Conservation (phyloP, 2,888 invertebrate species). For the Neelides folsomi region DNA sequence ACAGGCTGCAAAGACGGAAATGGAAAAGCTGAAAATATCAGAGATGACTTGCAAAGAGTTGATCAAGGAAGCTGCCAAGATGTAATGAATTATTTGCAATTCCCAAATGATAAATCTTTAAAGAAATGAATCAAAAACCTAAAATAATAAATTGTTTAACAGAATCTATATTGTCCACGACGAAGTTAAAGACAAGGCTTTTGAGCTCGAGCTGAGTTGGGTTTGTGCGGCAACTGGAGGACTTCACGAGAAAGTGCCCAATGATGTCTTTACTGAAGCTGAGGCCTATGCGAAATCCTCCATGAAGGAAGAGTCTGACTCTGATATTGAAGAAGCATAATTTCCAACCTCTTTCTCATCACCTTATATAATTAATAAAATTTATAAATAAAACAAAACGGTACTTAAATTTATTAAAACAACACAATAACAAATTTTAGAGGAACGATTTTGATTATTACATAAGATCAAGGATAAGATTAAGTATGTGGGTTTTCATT, state of each 20-base stretch:
- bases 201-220: slow-evolving; percentile 90
- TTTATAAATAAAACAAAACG: too few species aligned
- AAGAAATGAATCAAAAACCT: too few species aligned
- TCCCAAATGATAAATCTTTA: too few species aligned
- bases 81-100: slow-evolving; percentile 45
- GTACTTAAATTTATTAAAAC: too few species aligned
- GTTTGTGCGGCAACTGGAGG: slow-evolving; percentile 67
- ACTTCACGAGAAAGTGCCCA: slow-evolving; percentile 65
- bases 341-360: neutral
- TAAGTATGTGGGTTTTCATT: too few species aligned
- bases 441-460: too few species aligned
- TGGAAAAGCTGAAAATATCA: slow-evolving; percentile 84
- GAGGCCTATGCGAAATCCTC: slow-evolving; percentile 79
- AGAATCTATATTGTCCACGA: slow-evolving; percentile 80
- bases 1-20: slow-evolving; percentile 98
- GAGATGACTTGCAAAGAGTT: slow-evolving; percentile 73
- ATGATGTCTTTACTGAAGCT: slow-evolving; percentile 61
- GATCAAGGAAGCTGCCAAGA: slow-evolving; percentile 87
- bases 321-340: slow-evolving; percentile 36
- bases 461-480: too few species aligned
- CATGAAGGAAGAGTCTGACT: slow-evolving; percentile 69
- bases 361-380: neutral
- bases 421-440: too few species aligned
- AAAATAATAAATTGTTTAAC: slow-evolving; percentile 36
- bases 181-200: slow-evolving; percentile 88